Conservation (phyloP, 2,888 invertebrate genomes). For the Cheilosia pagana region DNA sequence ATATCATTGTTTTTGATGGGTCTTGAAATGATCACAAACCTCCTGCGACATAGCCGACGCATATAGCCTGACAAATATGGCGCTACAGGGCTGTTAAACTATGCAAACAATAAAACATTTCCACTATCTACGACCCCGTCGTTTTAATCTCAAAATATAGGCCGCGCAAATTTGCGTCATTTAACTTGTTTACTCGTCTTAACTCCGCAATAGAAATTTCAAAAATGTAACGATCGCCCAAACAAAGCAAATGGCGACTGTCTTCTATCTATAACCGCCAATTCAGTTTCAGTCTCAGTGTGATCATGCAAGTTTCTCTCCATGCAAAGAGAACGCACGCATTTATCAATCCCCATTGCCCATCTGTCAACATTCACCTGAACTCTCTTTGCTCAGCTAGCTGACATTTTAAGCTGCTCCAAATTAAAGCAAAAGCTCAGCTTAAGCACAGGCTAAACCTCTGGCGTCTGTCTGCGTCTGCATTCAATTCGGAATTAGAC, state of each 20-base stretch:
- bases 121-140: not conserved
- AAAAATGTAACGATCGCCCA: not conserved
- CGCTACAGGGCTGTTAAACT: too few relatives aligned
- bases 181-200: not conserved
- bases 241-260: conserved; percentile 8
- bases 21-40: too few relatives aligned
- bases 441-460: conserved; percentile 4
- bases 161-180: conserved; percentile 2
- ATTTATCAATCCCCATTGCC: not conserved
- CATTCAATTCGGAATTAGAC: conserved; percentile 11
- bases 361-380: not conserved
- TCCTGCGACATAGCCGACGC: too few relatives aligned
- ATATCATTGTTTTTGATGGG: too few relatives aligned
- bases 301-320: conserved; percentile 23
- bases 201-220: not conserved
- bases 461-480: not conserved
- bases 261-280: not conserved
- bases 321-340: conserved; percentile 18
- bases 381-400: conserved; percentile 23
- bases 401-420: conserved; percentile 21
- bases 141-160: conserved; percentile 9
- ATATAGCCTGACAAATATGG: too few relatives aligned
- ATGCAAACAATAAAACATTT: too few relatives aligned
- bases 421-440: conserved; percentile 37
- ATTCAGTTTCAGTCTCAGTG: not conserved